These are phyloP conservation scores for Myiagra hebetior DNA, from an alignment of 2,113 vertebrate genomes.

Conservation along the genomic window DNA sequence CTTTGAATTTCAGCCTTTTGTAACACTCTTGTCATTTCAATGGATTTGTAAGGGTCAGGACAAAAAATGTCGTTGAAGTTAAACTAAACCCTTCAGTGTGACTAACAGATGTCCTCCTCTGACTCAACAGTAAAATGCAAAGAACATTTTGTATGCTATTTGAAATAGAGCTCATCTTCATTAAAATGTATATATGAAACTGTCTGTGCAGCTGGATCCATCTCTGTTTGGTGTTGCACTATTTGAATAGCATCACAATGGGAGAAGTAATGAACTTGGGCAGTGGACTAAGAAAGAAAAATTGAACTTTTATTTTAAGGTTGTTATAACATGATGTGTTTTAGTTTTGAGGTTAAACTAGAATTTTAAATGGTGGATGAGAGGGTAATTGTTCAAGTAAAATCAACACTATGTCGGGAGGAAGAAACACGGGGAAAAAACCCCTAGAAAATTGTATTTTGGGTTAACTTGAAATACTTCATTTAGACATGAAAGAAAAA, in stretches of 20 bases:
- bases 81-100: background rate
- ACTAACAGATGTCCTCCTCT: background rate
- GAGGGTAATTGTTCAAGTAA: background rate
- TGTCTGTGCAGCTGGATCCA: background rate
- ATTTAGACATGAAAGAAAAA: slow-evolving; percentile 11
- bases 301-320: background rate
- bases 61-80: background rate
- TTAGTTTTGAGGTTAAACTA: background rate
- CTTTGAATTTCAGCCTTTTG: background rate
- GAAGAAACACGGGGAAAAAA: background rate
- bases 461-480: background rate
- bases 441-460: background rate
- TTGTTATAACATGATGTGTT: background rate
- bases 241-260: background rate
- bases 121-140: background rate
- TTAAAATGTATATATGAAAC: background rate
- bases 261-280: background rate
- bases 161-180: background rate
- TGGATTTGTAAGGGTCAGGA: background rate
- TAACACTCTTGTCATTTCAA: background rate
- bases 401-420: background rate
- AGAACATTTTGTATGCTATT: background rate
- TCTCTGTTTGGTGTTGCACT: background rate
- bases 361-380: background rate
- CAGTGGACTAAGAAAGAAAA: background rate